A percentile compares a stretch with the other conserved stretches of the same genome.
phyloP scores from a whole-genome alignment of 2,888 invertebrate species.

The Drosophila trichaetosa region DNA sequence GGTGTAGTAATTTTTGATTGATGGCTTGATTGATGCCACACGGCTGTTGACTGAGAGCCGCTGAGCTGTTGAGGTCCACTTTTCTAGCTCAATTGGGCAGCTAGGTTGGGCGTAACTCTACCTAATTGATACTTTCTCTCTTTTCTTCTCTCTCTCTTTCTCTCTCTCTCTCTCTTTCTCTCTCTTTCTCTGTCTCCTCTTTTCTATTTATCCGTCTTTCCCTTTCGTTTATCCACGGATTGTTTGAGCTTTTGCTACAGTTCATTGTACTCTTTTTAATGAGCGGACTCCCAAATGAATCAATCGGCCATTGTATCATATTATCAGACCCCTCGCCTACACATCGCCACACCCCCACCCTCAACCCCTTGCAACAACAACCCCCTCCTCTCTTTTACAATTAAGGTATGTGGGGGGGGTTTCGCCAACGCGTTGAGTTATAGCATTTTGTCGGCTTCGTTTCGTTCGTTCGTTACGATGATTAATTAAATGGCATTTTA shows the following conservation, averaged over 20 bases:
- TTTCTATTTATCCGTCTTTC: background rate
- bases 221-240: background rate
- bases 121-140: slow-evolving; percentile 39
- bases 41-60: slow-evolving; percentile 47
- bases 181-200: background rate
- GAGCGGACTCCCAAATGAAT: slow-evolving; percentile 52
- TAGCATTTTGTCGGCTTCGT: slow-evolving; percentile 73
- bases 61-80: slow-evolving; percentile 23
- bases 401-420: slow-evolving; percentile 35
- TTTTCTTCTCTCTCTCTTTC: background rate
- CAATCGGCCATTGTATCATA: slow-evolving; percentile 49
- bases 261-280: slow-evolving; percentile 24
- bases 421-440: slow-evolving; percentile 67
- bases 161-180: background rate
- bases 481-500: slow-evolving; percentile 83
- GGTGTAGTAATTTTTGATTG: slow-evolving; percentile 58
- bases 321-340: slow-evolving; percentile 9
- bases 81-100: slow-evolving; percentile 43
- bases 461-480: slow-evolving; percentile 53
- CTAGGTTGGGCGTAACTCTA: slow-evolving; percentile 28
- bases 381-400: slow-evolving; percentile 30
- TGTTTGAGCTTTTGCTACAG: slow-evolving; percentile 12
- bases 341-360: background rate
- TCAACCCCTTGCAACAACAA: background rate
- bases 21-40: slow-evolving; percentile 65